Evolutionary conservation across 1,140 invertebrate genomes (phyloP).

Genomic region (Zaprionus lachaisei): DNA sequence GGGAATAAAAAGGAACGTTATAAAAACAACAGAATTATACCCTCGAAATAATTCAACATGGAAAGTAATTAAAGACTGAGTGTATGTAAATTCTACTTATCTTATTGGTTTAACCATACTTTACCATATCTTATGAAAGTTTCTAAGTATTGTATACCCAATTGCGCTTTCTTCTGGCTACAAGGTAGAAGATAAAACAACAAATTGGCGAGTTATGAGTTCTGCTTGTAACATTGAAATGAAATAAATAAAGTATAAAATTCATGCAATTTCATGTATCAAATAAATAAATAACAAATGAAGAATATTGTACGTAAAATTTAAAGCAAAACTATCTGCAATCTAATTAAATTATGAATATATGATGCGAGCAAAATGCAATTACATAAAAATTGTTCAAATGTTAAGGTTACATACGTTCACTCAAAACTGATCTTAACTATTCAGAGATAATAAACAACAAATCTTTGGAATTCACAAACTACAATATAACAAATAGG

Average conservation of each 20-base stretch:
- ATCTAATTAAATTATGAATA: neutral
- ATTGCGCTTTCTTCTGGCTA: neutral
- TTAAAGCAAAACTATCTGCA: constrained; percentile 9
- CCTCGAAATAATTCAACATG: neutral
- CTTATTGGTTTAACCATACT: neutral
- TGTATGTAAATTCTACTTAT: too few relatives aligned
- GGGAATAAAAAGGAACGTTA: neutral
- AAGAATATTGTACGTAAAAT: neutral
- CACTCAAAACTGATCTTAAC: too few relatives aligned
- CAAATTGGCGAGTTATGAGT: constrained; percentile 9
- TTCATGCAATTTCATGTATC: constrained; percentile 6
- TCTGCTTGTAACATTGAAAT: constrained; percentile 12
- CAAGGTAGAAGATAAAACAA: neutral
- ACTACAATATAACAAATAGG: neutral
- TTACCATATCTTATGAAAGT: neutral
- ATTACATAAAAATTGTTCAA: neutral
- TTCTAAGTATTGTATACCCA: neutral
- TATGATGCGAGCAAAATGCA: neutral
- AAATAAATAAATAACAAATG: constrained; percentile 18
- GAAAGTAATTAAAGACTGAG: neutral
- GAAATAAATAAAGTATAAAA: constrained; percentile 27
- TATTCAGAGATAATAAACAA: neutral
- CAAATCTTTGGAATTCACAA: too few relatives aligned
- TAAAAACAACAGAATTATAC: neutral
- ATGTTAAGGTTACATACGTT: neutral